These are phyloP conservation scores for Leptarthrus brevirostris DNA, from an alignment of 2,888 invertebrate species.

Conservation along the genomic window DNA sequence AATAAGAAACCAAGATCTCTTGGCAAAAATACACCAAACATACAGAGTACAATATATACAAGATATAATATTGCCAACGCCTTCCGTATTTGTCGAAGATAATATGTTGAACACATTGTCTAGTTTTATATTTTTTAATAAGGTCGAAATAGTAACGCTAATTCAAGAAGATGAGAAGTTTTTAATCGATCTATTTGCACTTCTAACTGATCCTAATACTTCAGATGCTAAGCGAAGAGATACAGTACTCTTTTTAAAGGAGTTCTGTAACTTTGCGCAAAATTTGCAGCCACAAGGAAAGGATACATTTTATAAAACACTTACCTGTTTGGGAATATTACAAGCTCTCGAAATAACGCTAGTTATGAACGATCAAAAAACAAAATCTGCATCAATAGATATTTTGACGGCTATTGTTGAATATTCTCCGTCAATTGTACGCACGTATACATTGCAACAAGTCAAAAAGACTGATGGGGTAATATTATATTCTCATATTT, in stretches of 20 bases:
- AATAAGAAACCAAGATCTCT: slow-evolving; percentile 92
- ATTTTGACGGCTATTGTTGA: slow-evolving; percentile 98
- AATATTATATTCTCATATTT: slow-evolving; percentile 58
- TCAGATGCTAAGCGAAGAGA: slow-evolving; percentile 88
- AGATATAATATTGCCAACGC: slow-evolving; percentile 98
- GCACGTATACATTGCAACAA: slow-evolving; percentile 96
- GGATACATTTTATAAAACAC: slow-evolving; percentile 96
- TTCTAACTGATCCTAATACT: slow-evolving; percentile 90
- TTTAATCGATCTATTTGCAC: slow-evolving; percentile 92
- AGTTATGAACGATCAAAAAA: slow-evolving; percentile 90
- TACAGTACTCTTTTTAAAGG: slow-evolving; percentile 96
- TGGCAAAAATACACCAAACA: slow-evolving; percentile 99
- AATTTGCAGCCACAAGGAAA: slow-evolving; percentile 97
- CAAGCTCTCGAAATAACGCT: slow-evolving; percentile 91
- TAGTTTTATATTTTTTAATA: slow-evolving; percentile 99
- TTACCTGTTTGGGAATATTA: slow-evolving; percentile 88
- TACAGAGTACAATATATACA: slow-evolving; percentile 99
- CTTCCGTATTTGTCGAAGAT: slow-evolving; percentile 99
- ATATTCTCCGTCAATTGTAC: slow-evolving; percentile 95
- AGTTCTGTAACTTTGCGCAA: slow-evolving; percentile 99
- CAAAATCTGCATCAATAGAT: slow-evolving; percentile 97
- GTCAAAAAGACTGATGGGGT: slow-evolving; percentile 88
- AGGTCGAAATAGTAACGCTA: slow-evolving; percentile 98
- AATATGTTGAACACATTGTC: slow-evolving; percentile 97
- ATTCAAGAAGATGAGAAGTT: slow-evolving; percentile 98